These are phyloP conservation scores for Asarcornis scutulata DNA, from an alignment of 2,113 vertebrate species.

Conservation along the genomic window DNA sequence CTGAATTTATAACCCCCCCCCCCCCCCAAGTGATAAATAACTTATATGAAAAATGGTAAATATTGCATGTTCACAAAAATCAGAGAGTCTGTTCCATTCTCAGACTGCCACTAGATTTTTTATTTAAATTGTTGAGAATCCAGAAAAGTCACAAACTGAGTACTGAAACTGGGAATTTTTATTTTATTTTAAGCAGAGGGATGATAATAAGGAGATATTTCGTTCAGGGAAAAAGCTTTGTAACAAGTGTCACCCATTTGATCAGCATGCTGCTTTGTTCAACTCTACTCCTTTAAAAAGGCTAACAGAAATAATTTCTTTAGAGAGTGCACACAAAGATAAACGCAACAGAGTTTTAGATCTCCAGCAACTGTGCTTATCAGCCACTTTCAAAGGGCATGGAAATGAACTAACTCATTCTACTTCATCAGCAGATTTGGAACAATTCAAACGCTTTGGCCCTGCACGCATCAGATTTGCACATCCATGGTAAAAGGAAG, in stretches of 20 bases:
- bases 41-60: accelerated
- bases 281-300: slow-evolving; percentile 8
- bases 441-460: not conserved
- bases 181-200: not conserved
- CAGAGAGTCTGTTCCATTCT: not conserved
- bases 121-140: not conserved
- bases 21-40: not conserved
- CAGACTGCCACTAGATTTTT: not conserved
- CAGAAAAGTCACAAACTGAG: not conserved
- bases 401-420: not conserved
- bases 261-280: not conserved
- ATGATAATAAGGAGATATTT: not conserved
- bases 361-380: not conserved
- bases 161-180: not conserved
- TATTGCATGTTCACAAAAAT: not conserved
- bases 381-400: slow-evolving; percentile 15
- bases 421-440: not conserved
- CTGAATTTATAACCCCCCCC: not conserved
- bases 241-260: not conserved
- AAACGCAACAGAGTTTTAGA: not conserved
- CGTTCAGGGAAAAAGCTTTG: not conserved
- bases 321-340: not conserved
- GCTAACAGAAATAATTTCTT: slow-evolving; percentile 33
- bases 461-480: not conserved
- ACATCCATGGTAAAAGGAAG: not conserved